Evolutionary conservation across 1,140 invertebrate species (phyloP).

Genomic region (Drosophila navojoa): DNA sequence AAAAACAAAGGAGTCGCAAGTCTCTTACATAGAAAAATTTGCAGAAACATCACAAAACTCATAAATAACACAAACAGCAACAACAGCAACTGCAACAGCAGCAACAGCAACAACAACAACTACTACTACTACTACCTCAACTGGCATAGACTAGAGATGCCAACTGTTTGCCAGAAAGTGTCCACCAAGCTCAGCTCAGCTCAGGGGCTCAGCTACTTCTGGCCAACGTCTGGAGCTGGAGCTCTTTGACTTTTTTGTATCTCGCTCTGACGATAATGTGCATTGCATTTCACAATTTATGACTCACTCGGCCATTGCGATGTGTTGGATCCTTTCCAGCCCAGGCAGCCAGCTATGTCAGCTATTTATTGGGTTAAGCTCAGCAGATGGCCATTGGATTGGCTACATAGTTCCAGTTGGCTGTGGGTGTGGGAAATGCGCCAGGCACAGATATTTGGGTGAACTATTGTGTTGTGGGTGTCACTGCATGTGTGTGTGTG

Average conservation of each 20-base stretch:
- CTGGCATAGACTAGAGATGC: constrained; percentile 22
- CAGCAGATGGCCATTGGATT: constrained; percentile 40
- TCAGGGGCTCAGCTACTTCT: not conserved
- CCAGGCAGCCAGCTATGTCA: constrained; percentile 42
- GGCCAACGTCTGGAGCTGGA: constrained; percentile 22
- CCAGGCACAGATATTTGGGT: constrained; percentile 8
- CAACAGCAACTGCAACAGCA: constrained; percentile 22
- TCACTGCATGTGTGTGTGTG: not conserved
- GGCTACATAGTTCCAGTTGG: constrained; percentile 10
- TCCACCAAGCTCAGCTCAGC: constrained; percentile 53
- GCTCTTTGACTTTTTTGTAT: constrained; percentile 51
- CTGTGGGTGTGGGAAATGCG: constrained; percentile 51
- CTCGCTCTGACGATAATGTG: constrained; percentile 62
- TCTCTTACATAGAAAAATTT: constrained; percentile 77
- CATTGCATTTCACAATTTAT: constrained; percentile 75
- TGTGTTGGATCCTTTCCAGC: constrained; percentile 18
- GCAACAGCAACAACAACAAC: constrained; percentile 35
- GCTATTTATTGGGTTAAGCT: constrained; percentile 76
- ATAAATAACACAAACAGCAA: constrained; percentile 72
- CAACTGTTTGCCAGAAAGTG: constrained; percentile 59
- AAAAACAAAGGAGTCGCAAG: constrained; percentile 49
- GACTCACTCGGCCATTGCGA: constrained; percentile 53
- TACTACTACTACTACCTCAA: constrained; percentile 19
- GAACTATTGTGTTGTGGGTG: constrained; percentile 4
- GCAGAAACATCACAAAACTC: constrained; percentile 81